Evolutionary conservation across 2,888 invertebrate genomes (phyloP), one percentile per base, ranked within the genome.

Genomic region (Agonum fuliginosum): DNA sequence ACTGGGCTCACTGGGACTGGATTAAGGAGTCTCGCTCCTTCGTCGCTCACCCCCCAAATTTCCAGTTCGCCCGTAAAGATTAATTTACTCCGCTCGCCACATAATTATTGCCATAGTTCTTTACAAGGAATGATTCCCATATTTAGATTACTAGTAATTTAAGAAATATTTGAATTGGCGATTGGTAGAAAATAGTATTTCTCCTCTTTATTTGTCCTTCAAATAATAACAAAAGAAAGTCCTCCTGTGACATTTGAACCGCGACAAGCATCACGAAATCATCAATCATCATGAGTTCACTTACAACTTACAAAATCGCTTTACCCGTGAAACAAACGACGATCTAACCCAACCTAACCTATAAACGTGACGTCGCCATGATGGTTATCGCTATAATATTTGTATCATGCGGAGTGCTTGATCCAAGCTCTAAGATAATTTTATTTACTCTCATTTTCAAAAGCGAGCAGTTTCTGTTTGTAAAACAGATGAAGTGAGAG

Each of bases 211-310:
- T n/a, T 24, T 24, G 54, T 12, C 54, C 54, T 54, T 54, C 54
- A 54, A 46, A 46, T 12, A 46, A 48, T 20, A 48, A 54, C 54
- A 54, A 54, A 54, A 54, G 27, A 54, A 54, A 54, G 54, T 54
- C 10, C 14, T 54, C 8, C 8, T 8, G 54, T 54, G 54, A 54
- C 54, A 54, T 54, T 54, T 54, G 54, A 54, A 54, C 54, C 54
- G 14, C 27, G 24, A 17, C 27, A 27, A 27, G 27, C 54, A 54
- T 54, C 54, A 27, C 54, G 54, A 27, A 54, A 54, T 54, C 24
- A 54, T 54, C 54, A 22, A 54, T 54, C 54, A 54, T 54, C 12
- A 10, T 37, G 14, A 46, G 19, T 46, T 46, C 46, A 46, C 4
- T 4, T 17, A 12, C 14, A 46, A 17, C 37, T 37, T n/a, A 48